Conservation (phyloP, 2,888 invertebrate genomes). For the Cheilosia variabilis region DNA sequence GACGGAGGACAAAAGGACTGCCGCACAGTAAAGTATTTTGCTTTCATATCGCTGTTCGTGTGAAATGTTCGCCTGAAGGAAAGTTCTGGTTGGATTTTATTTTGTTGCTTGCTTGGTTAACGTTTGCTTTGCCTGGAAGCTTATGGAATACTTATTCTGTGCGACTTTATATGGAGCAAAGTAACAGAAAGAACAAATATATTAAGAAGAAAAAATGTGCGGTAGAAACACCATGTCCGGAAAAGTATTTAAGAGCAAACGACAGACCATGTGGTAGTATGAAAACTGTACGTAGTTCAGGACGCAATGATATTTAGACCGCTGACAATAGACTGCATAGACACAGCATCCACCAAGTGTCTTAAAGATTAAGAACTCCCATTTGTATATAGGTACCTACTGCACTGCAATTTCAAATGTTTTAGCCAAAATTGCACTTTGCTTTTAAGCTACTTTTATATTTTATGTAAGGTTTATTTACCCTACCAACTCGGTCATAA, state of each 20-base stretch:
- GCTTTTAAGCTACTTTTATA: too few relatives aligned
- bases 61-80: conserved; percentile 63
- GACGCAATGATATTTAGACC: too few relatives aligned
- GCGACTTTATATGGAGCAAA: conserved; percentile 44
- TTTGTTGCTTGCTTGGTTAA: conserved; percentile 45
- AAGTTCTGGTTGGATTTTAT: conserved; percentile 42
- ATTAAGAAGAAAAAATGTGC: conserved; percentile 15
- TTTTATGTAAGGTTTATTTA: too few relatives aligned
- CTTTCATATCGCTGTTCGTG: conserved; percentile 59
- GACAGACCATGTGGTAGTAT: conserved; percentile 27
- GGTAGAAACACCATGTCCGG: conserved; percentile 24
- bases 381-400: too few relatives aligned
- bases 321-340: too few relatives aligned
- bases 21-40: conserved; percentile 63
- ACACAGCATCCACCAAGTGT: too few relatives aligned
- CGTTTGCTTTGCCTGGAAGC: conserved; percentile 59
- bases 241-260: conserved; percentile 34
- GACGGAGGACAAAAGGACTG: conserved; percentile 71
- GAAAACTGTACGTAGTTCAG: conserved; percentile 6
- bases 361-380: too few relatives aligned
- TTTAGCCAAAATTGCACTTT: too few relatives aligned
- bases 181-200: conserved; percentile 45
- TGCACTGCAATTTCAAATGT: too few relatives aligned
- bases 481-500: too few relatives aligned
- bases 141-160: conserved; percentile 53